These are phyloP conservation scores for Sander lucioperca DNA, from an alignment of 2,113 vertebrate species.

Conservation along the genomic window DNA sequence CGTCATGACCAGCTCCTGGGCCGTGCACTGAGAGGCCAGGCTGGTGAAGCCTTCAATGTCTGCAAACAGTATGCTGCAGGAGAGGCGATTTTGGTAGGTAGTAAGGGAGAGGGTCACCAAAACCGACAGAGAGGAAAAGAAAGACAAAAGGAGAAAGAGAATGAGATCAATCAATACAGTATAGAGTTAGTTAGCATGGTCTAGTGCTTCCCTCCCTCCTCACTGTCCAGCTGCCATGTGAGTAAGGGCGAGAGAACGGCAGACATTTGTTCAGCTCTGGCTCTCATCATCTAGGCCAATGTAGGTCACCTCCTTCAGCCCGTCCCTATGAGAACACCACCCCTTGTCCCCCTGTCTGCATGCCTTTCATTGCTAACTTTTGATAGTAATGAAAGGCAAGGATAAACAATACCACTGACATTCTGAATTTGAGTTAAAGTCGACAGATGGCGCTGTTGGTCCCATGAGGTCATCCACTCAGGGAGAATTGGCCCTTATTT, in stretches of 20 bases:
- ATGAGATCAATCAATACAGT: constrained; percentile 50
- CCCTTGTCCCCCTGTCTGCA: constrained; percentile 56
- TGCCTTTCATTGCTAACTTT: constrained; percentile 77
- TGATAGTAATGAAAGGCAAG: constrained; percentile 66
- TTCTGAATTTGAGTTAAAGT: constrained; percentile 11
- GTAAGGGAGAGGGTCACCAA: neutral
- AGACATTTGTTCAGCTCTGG: constrained; percentile 67
- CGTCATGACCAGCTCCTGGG: constrained; percentile 98
- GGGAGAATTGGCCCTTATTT: constrained; percentile 33
- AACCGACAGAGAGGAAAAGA: constrained; percentile 15
- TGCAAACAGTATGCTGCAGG: constrained; percentile 93
- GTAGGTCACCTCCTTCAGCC: constrained; percentile 75
- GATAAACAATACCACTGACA: constrained; percentile 53
- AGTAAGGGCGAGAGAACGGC: constrained; percentile 40
- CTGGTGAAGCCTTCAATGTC: constrained; percentile 99
- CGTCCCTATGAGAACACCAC: constrained; percentile 58
- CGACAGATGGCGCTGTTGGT: constrained; percentile 75
- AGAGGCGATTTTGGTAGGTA: neutral
- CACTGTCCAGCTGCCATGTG: constrained; percentile 41
- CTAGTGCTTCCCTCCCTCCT: constrained; percentile 26
- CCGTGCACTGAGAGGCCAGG: constrained; percentile 96
- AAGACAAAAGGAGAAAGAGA: constrained; percentile 43
- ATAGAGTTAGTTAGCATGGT: constrained; percentile 33
- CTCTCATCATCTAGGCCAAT: constrained; percentile 70
- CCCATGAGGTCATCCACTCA: constrained; percentile 27